A percentile compares a stretch with the other conserved stretches of the same genome.
These are phyloP conservation scores for Heliconius eleuchia DNA, from an alignment of 1,140 invertebrate species.

Conservation along the genomic window DNA sequence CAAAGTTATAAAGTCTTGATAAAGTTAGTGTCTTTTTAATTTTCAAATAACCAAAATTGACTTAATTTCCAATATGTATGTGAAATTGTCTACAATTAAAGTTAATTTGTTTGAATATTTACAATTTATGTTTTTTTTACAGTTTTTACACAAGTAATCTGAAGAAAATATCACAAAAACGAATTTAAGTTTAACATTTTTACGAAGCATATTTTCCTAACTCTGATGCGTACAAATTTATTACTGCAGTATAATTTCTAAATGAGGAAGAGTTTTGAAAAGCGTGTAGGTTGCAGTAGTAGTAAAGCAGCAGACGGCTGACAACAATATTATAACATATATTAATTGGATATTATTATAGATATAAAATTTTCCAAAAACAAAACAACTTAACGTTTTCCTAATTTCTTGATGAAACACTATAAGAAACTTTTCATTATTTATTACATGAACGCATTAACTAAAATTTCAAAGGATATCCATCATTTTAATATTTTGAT, in stretches of 20 bases:
- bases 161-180: slow-evolving; percentile 1
- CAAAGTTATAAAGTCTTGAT: no score
- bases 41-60: no score
- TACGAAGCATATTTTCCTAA: slow-evolving; percentile 13
- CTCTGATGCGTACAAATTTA: slow-evolving; percentile 38
- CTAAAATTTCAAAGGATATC: neutral
- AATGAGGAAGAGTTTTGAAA: slow-evolving; percentile 40
- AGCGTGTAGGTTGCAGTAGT: slow-evolving; percentile 23
- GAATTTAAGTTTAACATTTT: slow-evolving; percentile 16
- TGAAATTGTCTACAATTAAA: no score
- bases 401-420: no score
- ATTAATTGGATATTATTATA: neutral
- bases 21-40: no score
- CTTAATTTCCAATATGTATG: no score
- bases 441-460: neutral
- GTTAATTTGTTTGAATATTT: no score
- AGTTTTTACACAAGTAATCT: neutral
- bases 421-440: no score
- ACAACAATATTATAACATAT: slow-evolving; percentile 1
- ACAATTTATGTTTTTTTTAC: no score
- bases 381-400: no score
- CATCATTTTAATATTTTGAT: slow-evolving; percentile 36
- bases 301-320: neutral
- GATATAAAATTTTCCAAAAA: neutral
- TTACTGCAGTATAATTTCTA: slow-evolving; percentile 46